A percentile compares a stretch with the other conserved stretches of the same genome.
Conservation (phyloP, 2,888 invertebrate genomes). For the Spodoptera exigua region DNA sequence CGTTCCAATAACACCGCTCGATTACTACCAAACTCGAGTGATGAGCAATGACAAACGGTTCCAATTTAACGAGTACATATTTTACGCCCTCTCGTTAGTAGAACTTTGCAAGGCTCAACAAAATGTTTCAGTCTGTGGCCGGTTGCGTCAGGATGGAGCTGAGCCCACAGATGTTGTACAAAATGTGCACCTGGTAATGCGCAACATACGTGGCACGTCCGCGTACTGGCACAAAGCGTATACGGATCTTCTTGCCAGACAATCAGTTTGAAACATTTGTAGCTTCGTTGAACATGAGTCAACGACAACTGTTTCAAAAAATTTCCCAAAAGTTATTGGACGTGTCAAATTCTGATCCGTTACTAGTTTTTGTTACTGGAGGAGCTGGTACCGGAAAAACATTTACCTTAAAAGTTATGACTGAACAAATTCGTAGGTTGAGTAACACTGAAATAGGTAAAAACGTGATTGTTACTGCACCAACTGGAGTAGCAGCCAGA, state of each 20-base stretch:
- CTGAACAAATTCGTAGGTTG: no score
- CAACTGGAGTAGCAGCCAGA: no score
- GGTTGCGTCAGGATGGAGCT: neutral
- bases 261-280: no score
- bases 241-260: neutral
- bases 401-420: no score
- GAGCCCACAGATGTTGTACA: neutral
- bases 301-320: no score
- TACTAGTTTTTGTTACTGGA: no score
- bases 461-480: no score
- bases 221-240: conserved; percentile 1
- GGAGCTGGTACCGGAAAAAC: no score
- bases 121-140: conserved; percentile 1
- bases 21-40: neutral
- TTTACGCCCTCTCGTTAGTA: neutral
- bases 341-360: no score
- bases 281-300: no score
- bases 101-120: conserved; percentile 1
- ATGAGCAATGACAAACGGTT: conserved; percentile 1
- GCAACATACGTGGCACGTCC: neutral
- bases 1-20: neutral
- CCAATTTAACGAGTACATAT: neutral
- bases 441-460: no score
- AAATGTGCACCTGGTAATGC: conserved; percentile 5
- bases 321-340: no score